Conservation (phyloP, 2,113 vertebrate genomes). For the Callipepla squamata region DNA sequence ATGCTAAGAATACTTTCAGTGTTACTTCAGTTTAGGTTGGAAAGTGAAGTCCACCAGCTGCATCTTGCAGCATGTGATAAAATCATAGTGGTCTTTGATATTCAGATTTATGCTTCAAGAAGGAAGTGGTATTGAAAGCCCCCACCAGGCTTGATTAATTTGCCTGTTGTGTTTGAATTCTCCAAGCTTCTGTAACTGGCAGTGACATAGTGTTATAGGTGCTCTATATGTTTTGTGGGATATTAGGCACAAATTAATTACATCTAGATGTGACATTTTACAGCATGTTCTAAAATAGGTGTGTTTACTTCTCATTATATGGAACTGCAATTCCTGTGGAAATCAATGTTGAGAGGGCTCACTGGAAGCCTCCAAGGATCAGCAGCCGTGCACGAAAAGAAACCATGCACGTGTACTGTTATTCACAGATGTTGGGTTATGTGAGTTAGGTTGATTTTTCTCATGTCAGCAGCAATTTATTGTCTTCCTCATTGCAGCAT, state of each 20-base stretch:
- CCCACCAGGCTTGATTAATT: background rate
- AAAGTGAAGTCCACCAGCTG: background rate
- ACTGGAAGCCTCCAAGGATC: conserved; percentile 21
- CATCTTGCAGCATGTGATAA: background rate
- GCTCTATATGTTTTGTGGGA: background rate
- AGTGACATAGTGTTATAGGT: background rate
- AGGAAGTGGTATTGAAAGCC: background rate
- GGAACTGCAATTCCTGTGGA: conserved; percentile 23
- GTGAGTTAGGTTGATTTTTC: conserved; percentile 25
- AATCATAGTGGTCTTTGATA: conserved; percentile 6
- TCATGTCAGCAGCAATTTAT: background rate
- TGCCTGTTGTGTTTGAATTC: background rate
- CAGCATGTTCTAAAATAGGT: conserved; percentile 1
- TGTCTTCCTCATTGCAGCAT: background rate
- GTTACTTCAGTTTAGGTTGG: background rate
- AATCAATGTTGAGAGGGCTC: conserved; percentile 16
- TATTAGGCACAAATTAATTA: conserved; percentile 5
- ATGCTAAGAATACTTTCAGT: background rate
- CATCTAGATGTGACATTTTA: background rate
- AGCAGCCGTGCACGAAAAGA: background rate
- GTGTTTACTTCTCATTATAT: conserved; percentile 36
- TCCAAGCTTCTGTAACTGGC: background rate
- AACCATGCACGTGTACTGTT: background rate
- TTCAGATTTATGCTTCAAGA: background rate
- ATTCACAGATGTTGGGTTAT: background rate